phyloP scores from a whole-genome alignment of 2,797 vertebrate species.

The Prionace glauca region DNA sequence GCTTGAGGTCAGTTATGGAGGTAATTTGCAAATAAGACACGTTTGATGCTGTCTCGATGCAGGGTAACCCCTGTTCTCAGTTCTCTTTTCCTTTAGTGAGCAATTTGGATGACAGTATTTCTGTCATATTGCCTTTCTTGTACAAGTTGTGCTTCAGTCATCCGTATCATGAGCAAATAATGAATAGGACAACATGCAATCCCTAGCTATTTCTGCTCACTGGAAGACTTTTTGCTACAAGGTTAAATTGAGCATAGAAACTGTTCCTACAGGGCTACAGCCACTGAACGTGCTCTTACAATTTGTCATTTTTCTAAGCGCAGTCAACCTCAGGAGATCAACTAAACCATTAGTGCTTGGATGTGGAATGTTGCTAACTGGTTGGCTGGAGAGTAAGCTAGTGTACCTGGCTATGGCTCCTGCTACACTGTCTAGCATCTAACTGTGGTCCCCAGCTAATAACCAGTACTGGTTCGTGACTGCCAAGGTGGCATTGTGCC shows the following conservation, averaged over 20 bases:
- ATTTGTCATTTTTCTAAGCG: slow-evolving; percentile 25
- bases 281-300: neutral
- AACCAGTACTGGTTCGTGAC: neutral
- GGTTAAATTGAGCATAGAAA: slow-evolving; percentile 31
- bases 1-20: neutral
- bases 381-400: neutral
- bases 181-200: slow-evolving; percentile 28
- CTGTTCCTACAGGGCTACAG: slow-evolving; percentile 15
- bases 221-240: slow-evolving; percentile 12
- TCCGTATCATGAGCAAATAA: slow-evolving; percentile 9
- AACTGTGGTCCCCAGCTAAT: slow-evolving; percentile 20
- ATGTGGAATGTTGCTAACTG: slow-evolving; percentile 20
- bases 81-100: neutral
- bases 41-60: neutral
- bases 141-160: slow-evolving; percentile 27
- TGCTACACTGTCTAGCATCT: slow-evolving; percentile 2
- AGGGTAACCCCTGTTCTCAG: neutral
- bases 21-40: neutral
- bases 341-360: slow-evolving; percentile 25
- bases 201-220: slow-evolving; percentile 8
- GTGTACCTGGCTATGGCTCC: neutral
- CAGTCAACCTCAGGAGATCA: slow-evolving; percentile 31
- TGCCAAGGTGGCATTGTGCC: slow-evolving; percentile 3
- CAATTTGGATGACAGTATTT: neutral
- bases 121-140: slow-evolving; percentile 12